These are phyloP conservation scores for Heptranchias perlo DNA, from an alignment of 2,113 vertebrate species.

Conservation along the genomic window DNA sequence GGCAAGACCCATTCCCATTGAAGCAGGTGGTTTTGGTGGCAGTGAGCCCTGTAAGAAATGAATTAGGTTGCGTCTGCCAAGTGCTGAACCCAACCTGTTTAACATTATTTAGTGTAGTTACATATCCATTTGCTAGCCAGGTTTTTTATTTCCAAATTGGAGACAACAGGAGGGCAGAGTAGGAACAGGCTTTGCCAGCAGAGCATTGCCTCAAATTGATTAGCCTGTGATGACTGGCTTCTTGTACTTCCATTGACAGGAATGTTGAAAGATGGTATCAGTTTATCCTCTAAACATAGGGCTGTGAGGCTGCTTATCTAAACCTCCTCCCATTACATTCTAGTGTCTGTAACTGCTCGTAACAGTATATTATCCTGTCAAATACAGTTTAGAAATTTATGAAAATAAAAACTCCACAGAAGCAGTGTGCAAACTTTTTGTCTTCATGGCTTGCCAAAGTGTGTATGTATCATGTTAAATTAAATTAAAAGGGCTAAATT, in stretches of 20 bases:
- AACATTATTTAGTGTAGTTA: neutral
- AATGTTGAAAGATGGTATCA: neutral
- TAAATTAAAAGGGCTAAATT: neutral
- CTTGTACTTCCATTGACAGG: neutral
- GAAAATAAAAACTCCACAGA: neutral
- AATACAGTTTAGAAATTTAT: neutral
- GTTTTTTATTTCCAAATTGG: neutral
- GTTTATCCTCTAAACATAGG: neutral
- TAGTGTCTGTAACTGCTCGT: neutral
- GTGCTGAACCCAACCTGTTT: neutral
- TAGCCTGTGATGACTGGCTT: slow-evolving; percentile 11
- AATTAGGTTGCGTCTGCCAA: neutral
- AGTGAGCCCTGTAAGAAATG: neutral
- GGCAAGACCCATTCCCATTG: neutral
- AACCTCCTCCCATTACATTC: slow-evolving; percentile 4
- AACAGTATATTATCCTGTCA: slow-evolving; percentile 15
- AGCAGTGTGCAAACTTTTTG: neutral
- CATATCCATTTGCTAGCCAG: neutral
- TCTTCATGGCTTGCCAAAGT: neutral
- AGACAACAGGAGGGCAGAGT: neutral
- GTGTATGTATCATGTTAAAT: neutral
- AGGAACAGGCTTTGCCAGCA: neutral
- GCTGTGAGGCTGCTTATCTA: neutral
- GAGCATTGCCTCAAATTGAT: slow-evolving; percentile 4
- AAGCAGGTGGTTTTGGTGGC: neutral